A percentile compares a stretch with the other conserved stretches of the same genome.
Evolutionary conservation across 2,888 invertebrate genomes (phyloP).

Genomic region (Dorcus parallelipipedus): DNA sequence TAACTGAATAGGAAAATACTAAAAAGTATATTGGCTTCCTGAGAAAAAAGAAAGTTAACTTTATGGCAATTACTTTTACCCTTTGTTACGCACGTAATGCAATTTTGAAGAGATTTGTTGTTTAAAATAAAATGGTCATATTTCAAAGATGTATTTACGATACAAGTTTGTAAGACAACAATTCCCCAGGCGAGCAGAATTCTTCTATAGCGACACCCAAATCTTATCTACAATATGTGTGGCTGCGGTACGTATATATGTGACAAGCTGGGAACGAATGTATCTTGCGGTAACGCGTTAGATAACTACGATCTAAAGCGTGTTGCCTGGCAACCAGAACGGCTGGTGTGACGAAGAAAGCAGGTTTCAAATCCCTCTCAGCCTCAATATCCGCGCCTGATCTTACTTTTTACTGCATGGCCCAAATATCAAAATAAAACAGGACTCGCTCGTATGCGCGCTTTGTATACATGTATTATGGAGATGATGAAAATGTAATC

Average conservation of each 20-base stretch:
- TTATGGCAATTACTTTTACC: too few relatives aligned
- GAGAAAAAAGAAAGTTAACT: too few relatives aligned
- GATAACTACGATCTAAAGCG: slow-evolving; percentile 41
- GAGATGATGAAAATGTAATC: slow-evolving; percentile 43
- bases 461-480: slow-evolving; percentile 39
- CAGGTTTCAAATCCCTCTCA: slow-evolving; percentile 38
- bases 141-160: slow-evolving; percentile 19
- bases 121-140: too few relatives aligned
- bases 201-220: slow-evolving; percentile 33
- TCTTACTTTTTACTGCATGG: slow-evolving; percentile 40
- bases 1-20: too few relatives aligned
- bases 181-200: slow-evolving; percentile 18
- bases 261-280: slow-evolving; percentile 44
- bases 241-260: slow-evolving; percentile 37
- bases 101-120: too few relatives aligned
- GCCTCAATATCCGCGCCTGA: slow-evolving; percentile 39
- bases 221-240: slow-evolving; percentile 43
- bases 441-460: slow-evolving; percentile 29
- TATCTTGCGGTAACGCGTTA: slow-evolving; percentile 44
- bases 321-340: slow-evolving; percentile 39
- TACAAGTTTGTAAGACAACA: slow-evolving; percentile 20
- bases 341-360: slow-evolving; percentile 33
- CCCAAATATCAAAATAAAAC: slow-evolving; percentile 43
- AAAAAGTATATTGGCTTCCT: too few relatives aligned
- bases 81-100: too few relatives aligned